Conservation (phyloP, 2,888 invertebrate genomes). For the Lysandra coridon region DNA sequence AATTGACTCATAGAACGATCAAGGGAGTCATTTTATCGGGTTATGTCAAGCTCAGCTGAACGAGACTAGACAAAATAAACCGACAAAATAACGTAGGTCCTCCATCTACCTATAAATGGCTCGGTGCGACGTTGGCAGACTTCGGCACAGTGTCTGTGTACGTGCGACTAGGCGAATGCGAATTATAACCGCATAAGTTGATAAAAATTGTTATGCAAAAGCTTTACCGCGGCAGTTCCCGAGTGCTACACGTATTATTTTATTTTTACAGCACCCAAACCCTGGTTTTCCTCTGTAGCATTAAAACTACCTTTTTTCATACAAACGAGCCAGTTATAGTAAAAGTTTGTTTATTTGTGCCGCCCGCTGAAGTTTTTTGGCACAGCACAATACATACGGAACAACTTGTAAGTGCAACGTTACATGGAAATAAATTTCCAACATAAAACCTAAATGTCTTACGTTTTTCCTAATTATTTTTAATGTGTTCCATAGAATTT, state of each 20-base stretch:
- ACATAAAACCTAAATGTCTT: neutral
- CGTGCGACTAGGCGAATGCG: no score
- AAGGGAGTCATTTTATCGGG: no score
- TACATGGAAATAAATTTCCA: neutral
- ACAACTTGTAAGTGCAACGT: neutral
- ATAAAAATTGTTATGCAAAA: no score
- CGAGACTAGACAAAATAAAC: no score
- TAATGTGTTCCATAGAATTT: no score
- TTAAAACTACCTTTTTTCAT: neutral
- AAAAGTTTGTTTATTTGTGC: constrained; percentile 12
- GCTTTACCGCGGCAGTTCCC: neutral
- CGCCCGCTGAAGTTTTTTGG: neutral
- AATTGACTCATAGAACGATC: no score
- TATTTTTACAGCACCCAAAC: neutral
- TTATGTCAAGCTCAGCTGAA: no score
- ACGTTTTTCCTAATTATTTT: neutral
- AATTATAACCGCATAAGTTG: no score
- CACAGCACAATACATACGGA: constrained; percentile 17
- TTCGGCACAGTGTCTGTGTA: no score
- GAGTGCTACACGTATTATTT: neutral
- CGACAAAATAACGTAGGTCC: no score
- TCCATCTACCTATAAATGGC: no score
- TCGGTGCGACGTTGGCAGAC: no score
- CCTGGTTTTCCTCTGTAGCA: neutral
- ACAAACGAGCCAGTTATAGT: constrained; percentile 13